Percentiles rank a stretch among this genome's conserved stretches.
Conservation (phyloP, 2,888 invertebrate genomes). For the Shargacucullia verbasci region DNA sequence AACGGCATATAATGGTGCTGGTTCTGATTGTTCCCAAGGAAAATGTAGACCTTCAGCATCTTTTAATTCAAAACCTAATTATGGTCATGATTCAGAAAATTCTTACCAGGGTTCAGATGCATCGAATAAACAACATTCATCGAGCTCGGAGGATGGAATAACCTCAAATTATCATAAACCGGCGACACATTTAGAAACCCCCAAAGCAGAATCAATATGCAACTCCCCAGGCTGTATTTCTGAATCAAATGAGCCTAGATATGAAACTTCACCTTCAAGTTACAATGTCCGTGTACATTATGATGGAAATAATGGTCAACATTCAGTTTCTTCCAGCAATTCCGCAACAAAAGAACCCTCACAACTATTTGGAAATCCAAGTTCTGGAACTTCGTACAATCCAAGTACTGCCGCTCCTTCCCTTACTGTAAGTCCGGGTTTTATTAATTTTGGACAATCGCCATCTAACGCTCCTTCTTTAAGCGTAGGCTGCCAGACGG, state of each 20-base stretch:
- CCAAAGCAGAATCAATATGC: conserved; percentile 64
- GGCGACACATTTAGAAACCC: conserved; percentile 68
- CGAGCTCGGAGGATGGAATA: conserved; percentile 32
- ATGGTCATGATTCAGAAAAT: conserved; percentile 45
- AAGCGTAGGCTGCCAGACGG: conserved; percentile 18
- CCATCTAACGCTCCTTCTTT: conserved; percentile 12
- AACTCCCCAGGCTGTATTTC: conserved; percentile 57
- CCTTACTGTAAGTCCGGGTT: conserved; percentile 9
- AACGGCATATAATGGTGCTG: conserved; percentile 7
- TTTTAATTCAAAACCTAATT: conserved; percentile 17
- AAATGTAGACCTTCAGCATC: conserved; percentile 39
- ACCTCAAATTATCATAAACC: conserved; percentile 61
- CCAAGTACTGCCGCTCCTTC: conserved; percentile 15
- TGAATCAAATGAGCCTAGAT: conserved; percentile 19
- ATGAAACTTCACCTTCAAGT: conserved; percentile 38
- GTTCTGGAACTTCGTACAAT: conserved; percentile 12
- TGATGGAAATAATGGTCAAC: conserved; percentile 25
- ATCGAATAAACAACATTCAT: conserved; percentile 45
- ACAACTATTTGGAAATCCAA: conserved; percentile 13
- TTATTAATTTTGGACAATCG: conserved; percentile 20
- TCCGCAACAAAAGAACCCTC: conserved; percentile 18
- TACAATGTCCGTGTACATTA: conserved; percentile 52
- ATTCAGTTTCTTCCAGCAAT: conserved; percentile 7
- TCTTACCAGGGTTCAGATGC: conserved; percentile 50
- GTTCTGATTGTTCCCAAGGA: conserved; percentile 41